Conservation (phyloP, 2,797 vertebrate genomes). For the Pangasius krempfi region DNA sequence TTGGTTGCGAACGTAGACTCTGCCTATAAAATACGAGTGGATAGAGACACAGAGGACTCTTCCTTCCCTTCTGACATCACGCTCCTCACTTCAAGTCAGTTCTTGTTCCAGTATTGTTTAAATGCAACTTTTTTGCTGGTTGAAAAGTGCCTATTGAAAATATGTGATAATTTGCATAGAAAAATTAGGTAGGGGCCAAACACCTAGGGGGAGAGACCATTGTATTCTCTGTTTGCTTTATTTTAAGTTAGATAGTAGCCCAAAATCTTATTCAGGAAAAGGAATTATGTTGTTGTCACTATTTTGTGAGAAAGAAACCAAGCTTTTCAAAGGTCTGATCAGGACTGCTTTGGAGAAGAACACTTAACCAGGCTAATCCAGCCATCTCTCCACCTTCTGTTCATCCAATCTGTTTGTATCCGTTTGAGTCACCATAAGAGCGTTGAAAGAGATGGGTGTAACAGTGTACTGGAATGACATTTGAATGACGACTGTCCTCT, state of each 20-base stretch:
- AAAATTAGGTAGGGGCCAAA: too few species aligned
- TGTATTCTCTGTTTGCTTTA: background rate
- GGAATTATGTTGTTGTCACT: too few species aligned
- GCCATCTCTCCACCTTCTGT: constrained; percentile 1
- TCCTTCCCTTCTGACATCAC: background rate
- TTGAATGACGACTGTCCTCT: too few species aligned
- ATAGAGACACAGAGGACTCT: background rate
- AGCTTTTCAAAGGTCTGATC: background rate
- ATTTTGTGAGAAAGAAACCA: background rate
- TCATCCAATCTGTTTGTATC: background rate
- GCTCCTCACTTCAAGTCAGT: background rate
- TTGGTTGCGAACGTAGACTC: background rate
- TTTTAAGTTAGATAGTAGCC: background rate
- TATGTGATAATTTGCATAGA: background rate
- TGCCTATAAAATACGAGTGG: background rate
- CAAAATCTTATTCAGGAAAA: background rate
- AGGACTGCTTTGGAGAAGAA: background rate
- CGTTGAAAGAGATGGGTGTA: background rate
- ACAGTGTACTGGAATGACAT: background rate
- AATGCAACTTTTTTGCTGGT: background rate
- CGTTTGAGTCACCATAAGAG: background rate
- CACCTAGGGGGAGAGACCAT: background rate
- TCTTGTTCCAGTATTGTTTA: background rate
- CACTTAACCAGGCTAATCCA: constrained; percentile 9
- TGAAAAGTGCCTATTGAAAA: background rate